phyloP scores from a whole-genome alignment of 1,140 invertebrate species.

The Hyphantria cunea region DNA sequence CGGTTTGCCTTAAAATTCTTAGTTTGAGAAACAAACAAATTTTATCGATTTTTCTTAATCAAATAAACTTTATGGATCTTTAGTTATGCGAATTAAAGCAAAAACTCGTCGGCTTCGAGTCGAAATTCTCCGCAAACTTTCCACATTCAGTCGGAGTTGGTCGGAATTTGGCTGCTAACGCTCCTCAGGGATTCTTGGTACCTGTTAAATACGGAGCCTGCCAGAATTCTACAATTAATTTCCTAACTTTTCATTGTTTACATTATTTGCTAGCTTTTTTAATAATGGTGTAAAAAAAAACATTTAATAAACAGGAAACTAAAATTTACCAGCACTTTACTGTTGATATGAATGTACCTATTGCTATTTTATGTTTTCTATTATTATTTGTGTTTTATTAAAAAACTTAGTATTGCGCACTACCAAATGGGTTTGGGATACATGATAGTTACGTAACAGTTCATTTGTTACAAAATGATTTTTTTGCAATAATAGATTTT shows the following conservation, averaged over 20 bases:
- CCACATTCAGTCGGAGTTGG: conserved; percentile 38
- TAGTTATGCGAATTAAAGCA: conserved; percentile 26
- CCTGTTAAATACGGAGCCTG: conserved; percentile 34
- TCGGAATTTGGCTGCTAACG: conserved; percentile 27
- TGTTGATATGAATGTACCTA: too few species aligned
- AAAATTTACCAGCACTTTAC: too few species aligned
- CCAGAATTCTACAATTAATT: conserved; percentile 51
- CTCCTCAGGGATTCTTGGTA: conserved; percentile 33
- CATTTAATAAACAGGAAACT: too few species aligned
- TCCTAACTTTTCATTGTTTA: conserved; percentile 46
- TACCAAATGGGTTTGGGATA: too few species aligned
- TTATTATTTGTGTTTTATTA: too few species aligned
- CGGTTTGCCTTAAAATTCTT: background rate
- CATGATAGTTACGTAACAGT: too few species aligned
- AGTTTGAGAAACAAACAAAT: background rate
- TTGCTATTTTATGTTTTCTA: too few species aligned
- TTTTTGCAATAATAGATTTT: too few species aligned
- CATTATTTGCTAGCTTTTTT: conserved; percentile 34
- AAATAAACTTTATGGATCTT: conserved; percentile 26
- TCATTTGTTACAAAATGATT: too few species aligned
- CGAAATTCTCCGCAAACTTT: conserved; percentile 36
- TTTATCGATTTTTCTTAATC: conserved; percentile 22
- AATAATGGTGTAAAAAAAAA: too few species aligned
- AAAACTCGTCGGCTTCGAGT: conserved; percentile 12
- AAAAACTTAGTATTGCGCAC: too few species aligned